A percentile compares a stretch with the other conserved stretches of the same genome.
These are phyloP conservation scores for Equus przewalskii DNA, from an alignment of 2,113 vertebrate genomes.

Conservation along the genomic window DNA sequence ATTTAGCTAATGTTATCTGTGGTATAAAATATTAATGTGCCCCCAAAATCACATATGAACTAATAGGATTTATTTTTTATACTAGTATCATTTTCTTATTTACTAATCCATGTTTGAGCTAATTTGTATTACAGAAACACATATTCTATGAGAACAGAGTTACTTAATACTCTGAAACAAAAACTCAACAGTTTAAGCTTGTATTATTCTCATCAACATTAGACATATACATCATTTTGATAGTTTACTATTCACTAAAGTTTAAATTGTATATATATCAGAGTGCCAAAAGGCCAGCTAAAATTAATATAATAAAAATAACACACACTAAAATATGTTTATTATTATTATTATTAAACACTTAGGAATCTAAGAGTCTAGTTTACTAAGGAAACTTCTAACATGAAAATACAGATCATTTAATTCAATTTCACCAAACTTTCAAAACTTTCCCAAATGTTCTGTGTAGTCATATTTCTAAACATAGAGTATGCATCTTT, in stretches of 20 bases:
- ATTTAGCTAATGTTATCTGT: background rate
- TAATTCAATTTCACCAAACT: slow-evolving; percentile 17
- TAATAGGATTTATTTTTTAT: background rate
- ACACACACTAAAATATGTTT: background rate
- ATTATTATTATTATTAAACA: background rate
- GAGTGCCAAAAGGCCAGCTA: background rate
- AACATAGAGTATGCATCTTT: background rate
- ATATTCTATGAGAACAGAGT: background rate
- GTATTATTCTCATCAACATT: background rate
- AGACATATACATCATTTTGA: background rate
- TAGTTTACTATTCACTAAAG: background rate
- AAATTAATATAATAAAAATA: background rate
- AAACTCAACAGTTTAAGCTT: background rate
- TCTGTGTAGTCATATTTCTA: background rate
- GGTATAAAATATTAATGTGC: background rate
- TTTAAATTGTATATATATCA: background rate
- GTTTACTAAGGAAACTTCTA: background rate
- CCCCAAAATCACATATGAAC: background rate
- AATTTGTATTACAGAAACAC: background rate
- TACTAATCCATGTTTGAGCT: background rate
- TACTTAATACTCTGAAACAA: slow-evolving; percentile 11
- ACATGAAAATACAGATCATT: background rate
- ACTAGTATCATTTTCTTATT: background rate
- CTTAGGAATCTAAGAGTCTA: background rate
- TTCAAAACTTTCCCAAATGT: background rate